phyloP scores from a whole-genome alignment of 2,888 invertebrate genomes.

The Phoenoteleia sp. region DNA sequence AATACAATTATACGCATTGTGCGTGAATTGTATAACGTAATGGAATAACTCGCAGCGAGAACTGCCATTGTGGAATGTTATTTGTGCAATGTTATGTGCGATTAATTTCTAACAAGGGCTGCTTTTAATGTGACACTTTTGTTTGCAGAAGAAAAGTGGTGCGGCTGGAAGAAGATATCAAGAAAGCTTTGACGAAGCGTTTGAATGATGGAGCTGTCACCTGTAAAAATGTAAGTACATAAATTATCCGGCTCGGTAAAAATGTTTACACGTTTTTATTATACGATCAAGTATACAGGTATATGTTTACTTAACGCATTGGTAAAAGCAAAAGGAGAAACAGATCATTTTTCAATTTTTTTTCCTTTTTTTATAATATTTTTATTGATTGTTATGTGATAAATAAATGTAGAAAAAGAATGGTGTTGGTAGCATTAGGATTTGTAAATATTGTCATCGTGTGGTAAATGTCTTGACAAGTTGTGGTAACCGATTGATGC shows the following conservation, averaged over 20 bases:
- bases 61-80: neutral
- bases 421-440: too few relatives aligned
- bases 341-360: too few relatives aligned
- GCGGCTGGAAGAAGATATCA: conserved; percentile 5
- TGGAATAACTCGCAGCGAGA: neutral
- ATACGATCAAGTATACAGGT: neutral
- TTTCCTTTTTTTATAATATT: too few relatives aligned
- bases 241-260: neutral
- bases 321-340: too few relatives aligned
- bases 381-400: too few relatives aligned
- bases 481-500: too few relatives aligned
- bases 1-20: neutral
- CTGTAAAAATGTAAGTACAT: conserved; percentile 25
- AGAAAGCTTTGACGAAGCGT: neutral
- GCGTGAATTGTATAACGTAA: neutral
- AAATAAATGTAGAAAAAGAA: too few relatives aligned
- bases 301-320: neutral
- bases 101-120: neutral
- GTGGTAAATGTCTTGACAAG: too few relatives aligned
- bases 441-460: too few relatives aligned
- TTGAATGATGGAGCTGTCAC: conserved; percentile 21
- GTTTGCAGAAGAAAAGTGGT: conserved; percentile 13
- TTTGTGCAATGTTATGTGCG: neutral
- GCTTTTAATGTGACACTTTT: neutral
- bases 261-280: neutral